A percentile compares a stretch with the other conserved stretches of the same genome.
phyloP scores from a whole-genome alignment of 2,113 vertebrate species.

The Oncorhynchus keta region DNA sequence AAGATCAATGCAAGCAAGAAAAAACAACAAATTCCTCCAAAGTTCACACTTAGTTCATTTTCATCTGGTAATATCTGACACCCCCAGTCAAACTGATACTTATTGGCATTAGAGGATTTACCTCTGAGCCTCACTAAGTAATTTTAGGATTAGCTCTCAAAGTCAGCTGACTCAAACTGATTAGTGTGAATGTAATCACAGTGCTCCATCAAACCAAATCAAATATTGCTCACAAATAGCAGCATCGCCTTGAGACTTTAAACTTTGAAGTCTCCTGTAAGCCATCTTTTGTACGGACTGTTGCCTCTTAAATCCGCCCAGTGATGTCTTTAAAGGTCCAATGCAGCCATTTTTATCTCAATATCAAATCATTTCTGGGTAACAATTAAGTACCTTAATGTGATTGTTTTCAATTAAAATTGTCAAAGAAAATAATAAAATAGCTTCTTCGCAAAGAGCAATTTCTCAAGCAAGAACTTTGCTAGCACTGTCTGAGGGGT shows the following conservation, averaged over 20 bases:
- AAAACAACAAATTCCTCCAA: conserved; percentile 1
- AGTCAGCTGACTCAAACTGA: conserved; percentile 5
- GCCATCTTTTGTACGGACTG: conserved; percentile 13
- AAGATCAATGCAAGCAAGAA: not conserved
- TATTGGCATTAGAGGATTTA: conserved; percentile 19
- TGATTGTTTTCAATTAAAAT: too few species aligned
- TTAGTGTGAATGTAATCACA: not conserved
- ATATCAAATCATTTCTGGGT: too few species aligned
- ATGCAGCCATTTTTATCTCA: too few species aligned
- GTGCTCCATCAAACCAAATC: conserved; percentile 1
- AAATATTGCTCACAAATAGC: conserved; percentile 14
- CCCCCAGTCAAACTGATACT: conserved; percentile 10
- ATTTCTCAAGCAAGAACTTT: too few species aligned
- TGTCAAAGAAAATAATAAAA: too few species aligned
- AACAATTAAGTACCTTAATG: too few species aligned
- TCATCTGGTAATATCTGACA: conserved; percentile 13
- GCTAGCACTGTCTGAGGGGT: too few species aligned
- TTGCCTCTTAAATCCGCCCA: conserved; percentile 1
- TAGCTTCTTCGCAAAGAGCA: too few species aligned
- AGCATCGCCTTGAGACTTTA: conserved; percentile 4
- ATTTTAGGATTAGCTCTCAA: conserved; percentile 19
- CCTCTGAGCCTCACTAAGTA: not conserved
- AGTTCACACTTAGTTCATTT: conserved; percentile 17
- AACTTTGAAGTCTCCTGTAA: not conserved
- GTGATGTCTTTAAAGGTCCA: not conserved